Base-by-base conservation (phyloP, 64 coral and sea anemone species). In the Stylophora pistillata region DNA sequence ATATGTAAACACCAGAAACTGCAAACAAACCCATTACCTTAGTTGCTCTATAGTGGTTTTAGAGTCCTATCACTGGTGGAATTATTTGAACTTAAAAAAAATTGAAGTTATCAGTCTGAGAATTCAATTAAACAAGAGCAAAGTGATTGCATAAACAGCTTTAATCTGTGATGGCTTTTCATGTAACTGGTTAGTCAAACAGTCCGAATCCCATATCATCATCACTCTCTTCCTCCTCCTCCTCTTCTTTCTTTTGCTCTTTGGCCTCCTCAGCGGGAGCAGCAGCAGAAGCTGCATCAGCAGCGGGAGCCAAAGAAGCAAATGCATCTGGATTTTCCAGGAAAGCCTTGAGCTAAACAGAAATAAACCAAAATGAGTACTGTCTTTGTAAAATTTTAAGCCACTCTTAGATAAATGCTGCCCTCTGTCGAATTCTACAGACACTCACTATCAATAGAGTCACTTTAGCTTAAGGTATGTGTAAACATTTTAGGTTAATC, bases 151-250 rank as follows among this genome's bases (percentile, higher is more conserved):
- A 5, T 29, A 2, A 71, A 71, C 29, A 4, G 68, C 21, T 71
- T 71, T 71, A n/a, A n/a, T 71, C 68, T 71, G 21, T 5, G 29
- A 71, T 71, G 68, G 21, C n/a, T 16, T 37, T 76, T 76, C 30
- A 0, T 76, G 17, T 37, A 47, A 47, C 37, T 55, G 65, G n/a
- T 58, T 93, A 96, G 91, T 93, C 97, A 93, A 99, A 99, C 87
- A 99, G 64, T 34, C 93, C 97, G 68, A 99, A 99, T 73, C 97
- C 97, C 97, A 99, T 99, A 23, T 99, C 97, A 30, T 99, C 97
- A 93, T 99, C 97, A 90, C 97, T 99, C 54, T 99, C 96, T 21
- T 98, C 95, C 55, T 94, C 92, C 17, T 94, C 92, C 71, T 98
- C 95, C 13, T 92, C 92, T 57, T 94, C 86, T 77, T 94, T 86